A percentile compares a stretch with the other conserved stretches of the same genome.
Conservation (phyloP, 2,888 invertebrate species). For the Panopea generosa region DNA sequence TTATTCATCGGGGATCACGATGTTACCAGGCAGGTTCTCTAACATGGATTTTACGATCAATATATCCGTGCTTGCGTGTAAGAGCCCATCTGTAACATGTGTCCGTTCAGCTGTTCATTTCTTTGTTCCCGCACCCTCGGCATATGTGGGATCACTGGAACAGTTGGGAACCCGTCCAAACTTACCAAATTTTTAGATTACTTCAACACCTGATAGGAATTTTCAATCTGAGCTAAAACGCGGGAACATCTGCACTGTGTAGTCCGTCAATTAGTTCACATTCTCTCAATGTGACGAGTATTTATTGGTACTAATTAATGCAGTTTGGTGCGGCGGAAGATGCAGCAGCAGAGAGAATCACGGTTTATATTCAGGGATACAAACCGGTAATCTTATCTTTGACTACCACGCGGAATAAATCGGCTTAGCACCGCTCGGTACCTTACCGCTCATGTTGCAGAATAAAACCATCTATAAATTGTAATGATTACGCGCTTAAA, state of each 20-base stretch:
- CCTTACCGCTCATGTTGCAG: too few relatives aligned
- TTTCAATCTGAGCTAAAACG: background rate
- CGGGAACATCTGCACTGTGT: constrained; percentile 11
- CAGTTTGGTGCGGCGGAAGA: background rate
- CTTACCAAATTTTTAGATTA: background rate
- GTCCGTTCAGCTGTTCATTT: constrained; percentile 39
- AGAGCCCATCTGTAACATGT: constrained; percentile 38
- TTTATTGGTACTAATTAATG: constrained; percentile 7
- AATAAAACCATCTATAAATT: too few relatives aligned
- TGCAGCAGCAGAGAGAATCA: too few relatives aligned
- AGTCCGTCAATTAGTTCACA: constrained; percentile 1
- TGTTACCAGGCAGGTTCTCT: too few relatives aligned
- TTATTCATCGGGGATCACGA: too few relatives aligned
- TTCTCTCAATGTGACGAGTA: constrained; percentile 2
- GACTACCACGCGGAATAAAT: too few relatives aligned
- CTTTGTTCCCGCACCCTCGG: constrained; percentile 14
- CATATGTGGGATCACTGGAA: constrained; percentile 1
- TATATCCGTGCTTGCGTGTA: too few relatives aligned
- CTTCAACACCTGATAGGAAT: constrained; percentile 9
- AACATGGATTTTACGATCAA: too few relatives aligned
- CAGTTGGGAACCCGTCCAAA: background rate
- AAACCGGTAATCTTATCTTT: too few relatives aligned
- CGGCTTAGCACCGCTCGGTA: too few relatives aligned
- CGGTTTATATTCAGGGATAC: too few relatives aligned
- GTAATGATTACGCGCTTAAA: too few relatives aligned